phyloP scores from a whole-genome alignment of 2,797 vertebrate genomes.

The Darevskia nairensis region DNA sequence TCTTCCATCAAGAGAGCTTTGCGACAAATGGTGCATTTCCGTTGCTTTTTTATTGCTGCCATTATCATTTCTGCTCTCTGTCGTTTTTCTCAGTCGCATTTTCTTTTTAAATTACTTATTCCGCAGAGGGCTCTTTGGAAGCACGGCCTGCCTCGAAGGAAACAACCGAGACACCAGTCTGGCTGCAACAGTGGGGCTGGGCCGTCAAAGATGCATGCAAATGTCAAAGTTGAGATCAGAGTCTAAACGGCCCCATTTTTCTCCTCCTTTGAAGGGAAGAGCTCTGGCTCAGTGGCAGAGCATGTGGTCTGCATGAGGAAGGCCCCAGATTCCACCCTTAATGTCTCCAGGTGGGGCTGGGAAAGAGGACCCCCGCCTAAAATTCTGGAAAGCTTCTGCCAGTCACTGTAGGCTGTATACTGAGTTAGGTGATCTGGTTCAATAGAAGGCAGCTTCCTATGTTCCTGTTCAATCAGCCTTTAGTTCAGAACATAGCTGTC shows the following conservation, averaged over 20 bases:
- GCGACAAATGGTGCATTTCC: too few species aligned
- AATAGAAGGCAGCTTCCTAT: background rate
- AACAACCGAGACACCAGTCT: background rate
- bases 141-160: background rate
- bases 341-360: too few species aligned
- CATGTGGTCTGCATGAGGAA: too few species aligned
- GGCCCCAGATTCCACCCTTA: too few species aligned
- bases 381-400: too few species aligned
- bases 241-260: background rate
- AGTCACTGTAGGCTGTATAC: too few species aligned
- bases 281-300: background rate
- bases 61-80: background rate
- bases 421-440: too few species aligned
- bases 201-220: too few species aligned
- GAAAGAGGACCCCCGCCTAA: too few species aligned
- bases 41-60: background rate
- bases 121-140: conserved; percentile 1
- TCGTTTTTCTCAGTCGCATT: background rate
- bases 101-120: background rate
- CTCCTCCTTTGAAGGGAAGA: background rate
- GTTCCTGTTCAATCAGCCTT: too few species aligned
- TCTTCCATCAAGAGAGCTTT: background rate
- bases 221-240: conserved; percentile 6
- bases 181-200: background rate
- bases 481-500: too few species aligned